phyloP scores from a whole-genome alignment of 2,888 invertebrate species.

The Therioaphis trifolii region DNA sequence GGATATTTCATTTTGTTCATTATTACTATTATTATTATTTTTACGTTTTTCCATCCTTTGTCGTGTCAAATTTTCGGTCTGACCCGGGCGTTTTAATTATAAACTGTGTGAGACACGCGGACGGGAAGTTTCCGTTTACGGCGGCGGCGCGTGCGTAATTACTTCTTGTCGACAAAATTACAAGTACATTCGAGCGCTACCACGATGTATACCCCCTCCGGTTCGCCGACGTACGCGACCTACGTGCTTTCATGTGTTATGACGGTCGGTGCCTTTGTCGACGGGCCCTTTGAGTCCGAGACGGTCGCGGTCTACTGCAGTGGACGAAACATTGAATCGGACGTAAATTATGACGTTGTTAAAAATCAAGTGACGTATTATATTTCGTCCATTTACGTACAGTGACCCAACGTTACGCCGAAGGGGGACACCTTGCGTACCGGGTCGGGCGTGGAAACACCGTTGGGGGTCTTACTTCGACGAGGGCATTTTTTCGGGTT shows the following conservation, averaged over 20 bases:
- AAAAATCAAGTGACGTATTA: too few species aligned
- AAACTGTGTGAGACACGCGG: neutral
- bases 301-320: neutral
- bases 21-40: too few species aligned
- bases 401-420: too few species aligned
- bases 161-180: conserved; percentile 42
- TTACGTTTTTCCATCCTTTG: conserved; percentile 19
- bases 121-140: conserved; percentile 28
- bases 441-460: too few species aligned
- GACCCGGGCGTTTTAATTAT: conserved; percentile 45
- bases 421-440: too few species aligned
- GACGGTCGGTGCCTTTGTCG: neutral
- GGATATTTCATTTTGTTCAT: neutral
- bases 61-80: conserved; percentile 40
- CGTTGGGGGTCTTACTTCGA: too few species aligned
- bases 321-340: neutral
- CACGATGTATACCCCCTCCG: too few species aligned
- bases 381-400: too few species aligned
- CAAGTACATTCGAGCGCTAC: conserved; percentile 10
- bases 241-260: conserved; percentile 1
- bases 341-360: too few species aligned
- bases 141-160: neutral
- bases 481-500: too few species aligned
- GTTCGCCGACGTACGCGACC: neutral
- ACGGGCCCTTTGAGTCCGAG: neutral